phyloP scores from a whole-genome alignment of 2,113 vertebrate genomes.

The Chlamydotis undulata region DNA sequence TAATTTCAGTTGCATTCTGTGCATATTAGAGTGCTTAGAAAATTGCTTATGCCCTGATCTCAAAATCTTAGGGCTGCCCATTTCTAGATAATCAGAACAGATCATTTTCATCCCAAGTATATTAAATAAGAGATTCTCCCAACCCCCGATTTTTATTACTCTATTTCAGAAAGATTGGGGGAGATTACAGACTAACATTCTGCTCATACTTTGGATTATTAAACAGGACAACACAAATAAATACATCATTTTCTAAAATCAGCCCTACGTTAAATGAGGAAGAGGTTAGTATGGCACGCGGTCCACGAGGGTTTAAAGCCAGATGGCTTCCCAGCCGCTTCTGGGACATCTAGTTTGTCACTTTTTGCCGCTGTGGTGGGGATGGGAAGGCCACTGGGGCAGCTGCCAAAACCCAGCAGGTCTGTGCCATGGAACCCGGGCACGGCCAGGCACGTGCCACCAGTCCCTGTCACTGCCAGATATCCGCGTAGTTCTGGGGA shows the following conservation, averaged over 20 bases:
- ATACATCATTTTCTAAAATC: neutral
- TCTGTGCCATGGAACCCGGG: neutral
- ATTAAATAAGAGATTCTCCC: neutral
- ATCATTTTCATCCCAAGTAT: neutral
- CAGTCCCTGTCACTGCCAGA: neutral
- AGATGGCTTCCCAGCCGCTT: neutral
- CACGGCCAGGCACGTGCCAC: fast-evolving
- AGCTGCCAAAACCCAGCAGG: neutral
- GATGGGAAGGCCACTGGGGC: neutral
- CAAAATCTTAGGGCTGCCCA: fast-evolving
- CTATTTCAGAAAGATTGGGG: neutral
- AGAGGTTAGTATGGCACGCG: fast-evolving
- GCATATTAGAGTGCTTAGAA: fast-evolving
- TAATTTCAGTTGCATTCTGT: neutral
- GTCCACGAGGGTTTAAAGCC: neutral
- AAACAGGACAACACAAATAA: neutral
- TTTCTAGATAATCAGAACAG: neutral
- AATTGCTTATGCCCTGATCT: neutral
- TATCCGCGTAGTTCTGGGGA: neutral
- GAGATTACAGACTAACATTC: neutral
- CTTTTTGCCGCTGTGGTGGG: fast-evolving
- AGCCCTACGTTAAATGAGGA: neutral
- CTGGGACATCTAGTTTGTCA: fast-evolving
- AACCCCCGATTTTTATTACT: fast-evolving
- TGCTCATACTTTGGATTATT: neutral